Conservation (phyloP, 1,140 invertebrate species). For the Samia ricini region DNA sequence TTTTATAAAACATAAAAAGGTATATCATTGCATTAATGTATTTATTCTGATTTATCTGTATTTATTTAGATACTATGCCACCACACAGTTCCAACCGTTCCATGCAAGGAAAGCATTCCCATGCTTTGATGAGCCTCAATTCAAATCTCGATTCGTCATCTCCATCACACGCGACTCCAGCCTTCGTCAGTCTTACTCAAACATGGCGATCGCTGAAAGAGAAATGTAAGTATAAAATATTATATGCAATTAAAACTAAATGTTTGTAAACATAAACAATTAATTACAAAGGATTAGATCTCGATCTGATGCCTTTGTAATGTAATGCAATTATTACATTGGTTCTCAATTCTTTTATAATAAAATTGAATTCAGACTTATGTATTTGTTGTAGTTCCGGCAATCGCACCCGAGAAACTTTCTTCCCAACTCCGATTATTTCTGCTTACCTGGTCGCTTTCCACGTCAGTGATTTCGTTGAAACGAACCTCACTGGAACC, state of each 20-base stretch:
- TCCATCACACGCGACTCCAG: constrained; percentile 65
- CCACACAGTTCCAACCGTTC: constrained; percentile 90
- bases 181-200: constrained; percentile 55
- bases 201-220: constrained; percentile 55
- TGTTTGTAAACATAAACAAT: no score
- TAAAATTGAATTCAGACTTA: not conserved
- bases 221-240: constrained; percentile 44
- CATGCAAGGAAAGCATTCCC: constrained; percentile 91
- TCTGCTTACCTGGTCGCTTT: constrained; percentile 93
- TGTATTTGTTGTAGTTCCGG: constrained; percentile 19
- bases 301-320: not conserved
- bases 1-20: no score
- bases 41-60: constrained; percentile 4
- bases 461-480: constrained; percentile 87
- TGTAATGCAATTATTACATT: not conserved
- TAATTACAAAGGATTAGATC: no score
- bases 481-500: constrained; percentile 37
- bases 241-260: constrained; percentile 17
- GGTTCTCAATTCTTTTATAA: not conserved
- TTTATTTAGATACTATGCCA: constrained; percentile 79
- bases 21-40: no score
- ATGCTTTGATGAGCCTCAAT: constrained; percentile 92
- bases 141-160: constrained; percentile 85
- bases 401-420: constrained; percentile 51
- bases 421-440: constrained; percentile 83